Evolutionary conservation across 2,888 invertebrate genomes (phyloP).

Genomic region (Coleophora flavipennella): DNA sequence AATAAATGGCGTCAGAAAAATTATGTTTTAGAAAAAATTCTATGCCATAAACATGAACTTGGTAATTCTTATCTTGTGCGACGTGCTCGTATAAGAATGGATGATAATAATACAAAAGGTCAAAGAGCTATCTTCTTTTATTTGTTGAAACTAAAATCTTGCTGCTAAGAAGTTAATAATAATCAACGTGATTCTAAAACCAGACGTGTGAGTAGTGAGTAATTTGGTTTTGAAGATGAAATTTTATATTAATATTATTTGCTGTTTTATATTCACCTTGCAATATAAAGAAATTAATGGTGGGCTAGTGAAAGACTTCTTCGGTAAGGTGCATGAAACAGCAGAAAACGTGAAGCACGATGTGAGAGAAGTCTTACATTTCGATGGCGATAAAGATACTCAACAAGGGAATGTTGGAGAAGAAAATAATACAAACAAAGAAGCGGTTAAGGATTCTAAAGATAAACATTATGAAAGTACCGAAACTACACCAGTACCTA

Average conservation of each 20-base stretch:
- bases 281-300: conserved; percentile 24
- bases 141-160: too few species aligned
- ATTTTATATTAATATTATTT: conserved; percentile 20
- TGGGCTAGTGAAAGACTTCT: conserved; percentile 23
- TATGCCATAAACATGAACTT: too few species aligned
- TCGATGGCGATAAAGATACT: conserved; percentile 12
- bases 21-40: too few species aligned
- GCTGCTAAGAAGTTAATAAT: too few species aligned
- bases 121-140: too few species aligned
- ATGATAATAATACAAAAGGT: too few species aligned
- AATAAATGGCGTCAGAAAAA: too few species aligned
- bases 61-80: too few species aligned
- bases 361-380: conserved; percentile 21
- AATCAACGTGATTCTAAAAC: too few species aligned
- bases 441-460: neutral
- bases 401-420: conserved; percentile 5
- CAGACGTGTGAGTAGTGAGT: too few species aligned
- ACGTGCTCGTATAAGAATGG: too few species aligned
- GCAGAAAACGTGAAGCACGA: conserved; percentile 26
- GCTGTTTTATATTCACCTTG: conserved; percentile 24
- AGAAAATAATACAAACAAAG: neutral
- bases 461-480: too few species aligned
- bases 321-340: conserved; percentile 25
- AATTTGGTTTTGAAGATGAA: conserved; percentile 26
- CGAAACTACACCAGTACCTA: neutral